A percentile compares a stretch with the other conserved stretches of the same genome.
phyloP scores from a whole-genome alignment of 1,140 invertebrate species.

The Geopemphigus sp. region DNA sequence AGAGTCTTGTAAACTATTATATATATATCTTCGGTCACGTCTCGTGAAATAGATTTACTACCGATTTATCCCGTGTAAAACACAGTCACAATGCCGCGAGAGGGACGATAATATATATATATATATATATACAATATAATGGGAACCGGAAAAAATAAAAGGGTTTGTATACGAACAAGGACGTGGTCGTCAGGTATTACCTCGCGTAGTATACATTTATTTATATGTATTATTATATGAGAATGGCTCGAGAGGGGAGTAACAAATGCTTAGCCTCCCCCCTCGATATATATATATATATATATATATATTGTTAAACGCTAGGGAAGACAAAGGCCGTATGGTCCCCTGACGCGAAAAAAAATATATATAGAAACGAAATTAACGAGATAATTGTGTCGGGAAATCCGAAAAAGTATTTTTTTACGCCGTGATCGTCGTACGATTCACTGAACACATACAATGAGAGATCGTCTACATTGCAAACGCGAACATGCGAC shows the following conservation, averaged over 20 bases:
- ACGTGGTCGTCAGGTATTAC: conserved; percentile 4
- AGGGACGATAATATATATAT: neutral
- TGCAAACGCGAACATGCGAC: too few relatives aligned
- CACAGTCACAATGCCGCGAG: neutral
- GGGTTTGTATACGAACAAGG: conserved; percentile 5
- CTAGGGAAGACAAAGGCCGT: conserved; percentile 20
- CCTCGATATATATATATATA: neutral
- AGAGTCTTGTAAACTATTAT: conserved; percentile 15
- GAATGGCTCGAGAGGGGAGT: neutral
- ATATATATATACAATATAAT: conserved; percentile 24
- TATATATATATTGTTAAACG: conserved; percentile 12
- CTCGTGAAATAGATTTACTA: conserved; percentile 39
- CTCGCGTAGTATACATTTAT: neutral
- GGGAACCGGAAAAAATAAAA: conserved; percentile 40
- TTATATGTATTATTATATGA: too few relatives aligned
- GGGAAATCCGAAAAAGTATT: conserved; percentile 22
- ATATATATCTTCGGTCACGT: too few relatives aligned
- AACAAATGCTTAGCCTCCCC: neutral
- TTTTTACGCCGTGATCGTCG: neutral
- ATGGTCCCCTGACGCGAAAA: neutral
- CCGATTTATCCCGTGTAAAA: conserved; percentile 12
- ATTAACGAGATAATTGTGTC: conserved; percentile 35
- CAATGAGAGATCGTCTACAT: neutral
- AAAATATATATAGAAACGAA: neutral
- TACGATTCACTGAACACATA: conserved; percentile 19